Evolutionary conservation across 2,888 invertebrate species (phyloP), one percentile per base, ranked within the genome.

Genomic region (Ethmia dodecea): DNA sequence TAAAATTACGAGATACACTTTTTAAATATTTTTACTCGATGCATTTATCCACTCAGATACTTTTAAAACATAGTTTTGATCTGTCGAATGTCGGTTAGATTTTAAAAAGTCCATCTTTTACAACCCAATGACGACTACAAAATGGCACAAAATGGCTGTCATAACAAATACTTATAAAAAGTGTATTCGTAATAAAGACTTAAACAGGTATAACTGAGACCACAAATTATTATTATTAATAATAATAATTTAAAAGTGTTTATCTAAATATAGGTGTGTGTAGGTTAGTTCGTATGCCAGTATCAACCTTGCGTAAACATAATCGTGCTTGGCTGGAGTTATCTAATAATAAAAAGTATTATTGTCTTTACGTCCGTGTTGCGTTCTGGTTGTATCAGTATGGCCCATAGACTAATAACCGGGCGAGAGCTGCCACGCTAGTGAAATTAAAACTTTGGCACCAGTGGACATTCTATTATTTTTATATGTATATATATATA

Each of bases 171-270:
- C 22, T 22, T 22, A 22, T 22, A 47, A 52, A 52, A 49, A 55
- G 52, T 64, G 58, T 57, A 44, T 46, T 44, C 52, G 54, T 58
- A 45, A 50, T 28, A 54, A 43, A 46, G 55, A 66, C 64, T 65
- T 33, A 51, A 68, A 68, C 70, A 75, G 73, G 72, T 70, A 66
- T 68, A 69, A 62, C 61, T 56, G 67, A 73, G 77, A 78, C 75
- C 78, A 80, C 49, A 49, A n/a, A 56, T 59, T 52, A 56, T 45
- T 52, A 54, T 52, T n/a, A n/a, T n/a, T n/a, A 48, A 58, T 57
- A 55, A 54, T 52, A 49, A 57, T 59, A 55, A 56, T 43, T 50
- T 49, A 60, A 59, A 51, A 56, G 53, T 57, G 43, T 60, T 47
- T 50, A 53, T 52, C 53, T 53, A 55, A 48, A 57, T 37, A 38